A percentile compares a stretch with the other conserved stretches of the same genome.
phyloP scores from a whole-genome alignment of 2,113 vertebrate genomes.

The Amazona vittata region DNA sequence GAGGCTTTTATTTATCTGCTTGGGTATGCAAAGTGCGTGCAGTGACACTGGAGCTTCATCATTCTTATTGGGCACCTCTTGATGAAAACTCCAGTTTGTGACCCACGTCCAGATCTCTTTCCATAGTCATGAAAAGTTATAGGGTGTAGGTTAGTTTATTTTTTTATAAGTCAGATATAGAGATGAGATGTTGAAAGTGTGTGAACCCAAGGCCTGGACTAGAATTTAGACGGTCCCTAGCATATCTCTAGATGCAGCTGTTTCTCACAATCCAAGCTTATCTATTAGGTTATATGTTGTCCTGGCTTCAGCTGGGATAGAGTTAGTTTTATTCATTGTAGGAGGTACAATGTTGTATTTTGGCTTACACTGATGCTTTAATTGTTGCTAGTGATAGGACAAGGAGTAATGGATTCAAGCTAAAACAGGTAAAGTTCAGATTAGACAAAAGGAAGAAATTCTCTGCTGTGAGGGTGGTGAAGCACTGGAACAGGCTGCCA shows the following conservation, averaged over 20 bases:
- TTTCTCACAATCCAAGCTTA: not conserved
- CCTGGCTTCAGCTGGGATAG: not conserved
- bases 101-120: not conserved
- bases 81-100: not conserved
- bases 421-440: not conserved
- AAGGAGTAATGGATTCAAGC: not conserved
- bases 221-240: not conserved
- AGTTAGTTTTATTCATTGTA: not conserved
- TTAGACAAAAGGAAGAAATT: not conserved
- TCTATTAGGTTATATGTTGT: not conserved
- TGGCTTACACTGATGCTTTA: not conserved
- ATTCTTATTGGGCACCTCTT: not conserved
- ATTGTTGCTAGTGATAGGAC: not conserved
- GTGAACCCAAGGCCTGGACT: not conserved
- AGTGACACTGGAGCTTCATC: not conserved
- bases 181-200: not conserved
- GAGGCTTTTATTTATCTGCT: not conserved
- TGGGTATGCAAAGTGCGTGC: not conserved
- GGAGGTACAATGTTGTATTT: not conserved
- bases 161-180: not conserved
- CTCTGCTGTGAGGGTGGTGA: not conserved
- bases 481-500: not conserved
- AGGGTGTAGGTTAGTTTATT: accelerated
- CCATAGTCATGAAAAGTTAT: not conserved
- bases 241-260: not conserved